Base-by-base conservation (phyloP, 2,797 vertebrate species). In the Tenualosa ilisha region DNA sequence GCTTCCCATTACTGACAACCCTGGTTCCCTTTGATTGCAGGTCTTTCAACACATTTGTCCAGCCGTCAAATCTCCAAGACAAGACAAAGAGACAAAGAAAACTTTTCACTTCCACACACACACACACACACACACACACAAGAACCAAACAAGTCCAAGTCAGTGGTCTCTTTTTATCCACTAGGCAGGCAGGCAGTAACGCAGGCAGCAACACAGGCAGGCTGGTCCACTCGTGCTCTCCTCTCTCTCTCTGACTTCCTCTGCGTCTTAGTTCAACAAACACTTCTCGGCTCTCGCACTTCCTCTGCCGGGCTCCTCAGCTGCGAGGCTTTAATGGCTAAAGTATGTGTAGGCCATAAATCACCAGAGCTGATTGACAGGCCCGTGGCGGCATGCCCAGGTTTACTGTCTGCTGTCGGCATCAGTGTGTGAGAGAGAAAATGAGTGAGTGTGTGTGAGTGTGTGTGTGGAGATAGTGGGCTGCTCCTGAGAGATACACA, bases 311-410 rank as follows among this genome's bases (percentile, higher is more conserved):
- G 86, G 87, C 86, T 87, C 82, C 86, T 89, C 89, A 88, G 86
- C 86, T 63, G 83, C 63, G 82, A 88, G 85, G 82, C 84, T 84
- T 53, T 91, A 88, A 91, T 86, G 89, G 85, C 86, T 91, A 89
- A 88, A 90, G 82, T 85, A 85, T 75, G 86, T 81, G 72, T 75
- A 84, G 65, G 84, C 88, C 88, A 89, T 91, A 88, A 91, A 89
- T 91, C 88, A 89, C 82, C 50, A 83, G 83, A 24, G 83, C 83
- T 85, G 90, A 89, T 87, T 87, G 92, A 91, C 89, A 89, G 83
- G 17, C 84, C 87, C 85, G 85, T 85, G 82, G 79, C 68, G 84
- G 82, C 82, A 89, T 90, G 89, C 88, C 65, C 75, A 26, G 82
- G 83, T 89, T 90, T 86, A 90, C 85, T 89, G 87, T 87, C 82